phyloP scores from a whole-genome alignment of 2,888 invertebrate species.

The Agriopis leucophaearia region DNA sequence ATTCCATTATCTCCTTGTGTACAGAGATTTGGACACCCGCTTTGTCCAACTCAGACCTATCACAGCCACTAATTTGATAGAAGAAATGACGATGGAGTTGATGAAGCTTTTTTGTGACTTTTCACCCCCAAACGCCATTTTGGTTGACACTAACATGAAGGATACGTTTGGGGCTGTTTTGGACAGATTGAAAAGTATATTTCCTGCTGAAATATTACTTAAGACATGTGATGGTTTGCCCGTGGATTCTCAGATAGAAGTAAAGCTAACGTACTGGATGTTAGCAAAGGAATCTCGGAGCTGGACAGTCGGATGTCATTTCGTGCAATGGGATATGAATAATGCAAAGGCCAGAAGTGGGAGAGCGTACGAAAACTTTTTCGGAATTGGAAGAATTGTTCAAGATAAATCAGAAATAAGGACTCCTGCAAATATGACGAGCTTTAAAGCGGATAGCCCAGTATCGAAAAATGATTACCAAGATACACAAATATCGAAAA shows the following conservation, averaged over 20 bases:
- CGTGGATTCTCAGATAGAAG: neutral
- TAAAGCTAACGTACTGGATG: conserved; percentile 3
- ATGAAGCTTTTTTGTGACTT: conserved; percentile 22
- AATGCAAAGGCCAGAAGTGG: neutral
- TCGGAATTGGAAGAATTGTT: neutral
- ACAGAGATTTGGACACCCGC: conserved; percentile 11
- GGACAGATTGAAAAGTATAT: neutral
- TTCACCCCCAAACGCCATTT: neutral
- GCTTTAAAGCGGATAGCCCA: too few relatives aligned
- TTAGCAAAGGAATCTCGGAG: neutral
- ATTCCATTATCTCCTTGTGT: neutral
- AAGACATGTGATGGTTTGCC: neutral
- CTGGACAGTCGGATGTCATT: conserved; percentile 21
- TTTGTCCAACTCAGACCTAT: conserved; percentile 21
- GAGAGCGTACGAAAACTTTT: conserved; percentile 11
- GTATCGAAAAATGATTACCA: too few relatives aligned
- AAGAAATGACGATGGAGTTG: conserved; percentile 20
- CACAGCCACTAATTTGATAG: neutral
- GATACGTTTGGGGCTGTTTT: neutral
- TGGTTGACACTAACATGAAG: neutral
- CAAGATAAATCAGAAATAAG: neutral
- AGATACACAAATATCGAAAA: neutral
- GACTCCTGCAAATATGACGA: neutral
- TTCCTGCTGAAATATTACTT: neutral
- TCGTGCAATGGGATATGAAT: conserved; percentile 25